Percentiles rank a stretch among this genome's conserved stretches.
Evolutionary conservation across 1,140 invertebrate genomes (phyloP).

Genomic region (Lysiphlebus fabarum): DNA sequence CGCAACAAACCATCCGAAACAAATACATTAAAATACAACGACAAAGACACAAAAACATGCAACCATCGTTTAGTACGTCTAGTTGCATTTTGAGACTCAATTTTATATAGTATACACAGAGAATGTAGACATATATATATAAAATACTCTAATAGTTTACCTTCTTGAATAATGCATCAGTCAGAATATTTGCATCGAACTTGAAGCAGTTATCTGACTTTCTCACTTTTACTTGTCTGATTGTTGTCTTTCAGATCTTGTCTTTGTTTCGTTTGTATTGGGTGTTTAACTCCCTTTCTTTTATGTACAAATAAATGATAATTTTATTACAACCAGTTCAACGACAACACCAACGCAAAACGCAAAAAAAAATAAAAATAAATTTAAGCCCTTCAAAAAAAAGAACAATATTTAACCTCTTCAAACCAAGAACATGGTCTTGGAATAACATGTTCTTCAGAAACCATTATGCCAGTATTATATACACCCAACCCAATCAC

Average conservation of each 20-base stretch:
- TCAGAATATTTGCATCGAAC: conserved; percentile 48
- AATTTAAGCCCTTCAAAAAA: conserved; percentile 37
- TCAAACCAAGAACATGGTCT: conserved; percentile 29
- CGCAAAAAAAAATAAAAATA: conserved; percentile 32
- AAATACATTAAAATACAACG: conserved; percentile 45
- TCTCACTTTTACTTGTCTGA: conserved; percentile 18
- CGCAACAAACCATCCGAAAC: conserved; percentile 37
- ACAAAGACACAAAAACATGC: conserved; percentile 37
- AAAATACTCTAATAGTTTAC: conserved; percentile 43
- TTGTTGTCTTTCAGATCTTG: conserved; percentile 11
- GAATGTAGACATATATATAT: conserved; percentile 29
- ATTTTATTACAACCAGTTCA: conserved; percentile 38
- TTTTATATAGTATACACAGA: conserved; percentile 25
- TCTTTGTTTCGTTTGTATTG: conserved; percentile 15
- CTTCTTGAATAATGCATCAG: conserved; percentile 49
- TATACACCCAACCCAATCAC: not conserved
- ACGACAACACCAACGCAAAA: conserved; percentile 31
- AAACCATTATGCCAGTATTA: conserved; percentile 21
- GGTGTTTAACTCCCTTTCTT: conserved; percentile 17
- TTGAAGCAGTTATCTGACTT: conserved; percentile 41
- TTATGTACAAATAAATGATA: conserved; percentile 44
- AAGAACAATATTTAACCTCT: conserved; percentile 35
- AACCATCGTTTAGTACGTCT: conserved; percentile 39
- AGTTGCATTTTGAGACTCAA: conserved; percentile 34
- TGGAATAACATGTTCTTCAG: conserved; percentile 36